Evolutionary conservation across 1,140 invertebrate species (phyloP).

Genomic region (Maconellicoccus hirsutus): DNA sequence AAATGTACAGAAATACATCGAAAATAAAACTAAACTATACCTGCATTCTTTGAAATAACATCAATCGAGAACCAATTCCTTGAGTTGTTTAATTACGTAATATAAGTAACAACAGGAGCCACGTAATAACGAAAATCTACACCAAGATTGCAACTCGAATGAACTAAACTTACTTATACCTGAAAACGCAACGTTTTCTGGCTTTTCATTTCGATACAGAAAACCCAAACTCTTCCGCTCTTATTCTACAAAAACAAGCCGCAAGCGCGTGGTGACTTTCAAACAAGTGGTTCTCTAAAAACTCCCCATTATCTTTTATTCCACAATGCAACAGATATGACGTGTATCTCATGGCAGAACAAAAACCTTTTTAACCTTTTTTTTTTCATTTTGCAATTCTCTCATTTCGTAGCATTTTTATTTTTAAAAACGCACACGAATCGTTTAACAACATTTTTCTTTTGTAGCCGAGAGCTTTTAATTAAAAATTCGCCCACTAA

Average conservation of each 20-base stretch:
- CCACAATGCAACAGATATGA: constrained; percentile 18
- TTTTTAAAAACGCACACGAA: background rate
- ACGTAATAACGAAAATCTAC: background rate
- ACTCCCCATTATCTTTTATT: background rate
- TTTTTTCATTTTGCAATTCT: background rate
- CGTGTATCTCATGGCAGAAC: background rate
- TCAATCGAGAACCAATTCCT: too few species aligned
- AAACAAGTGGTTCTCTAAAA: constrained; percentile 15
- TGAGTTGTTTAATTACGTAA: too few species aligned
- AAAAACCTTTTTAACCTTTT: background rate
- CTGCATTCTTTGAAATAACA: too few species aligned
- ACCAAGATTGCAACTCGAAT: background rate
- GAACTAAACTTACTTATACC: background rate
- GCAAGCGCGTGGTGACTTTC: constrained; percentile 14
- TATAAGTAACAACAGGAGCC: too few species aligned
- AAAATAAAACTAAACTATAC: too few species aligned
- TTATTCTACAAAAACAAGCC: background rate
- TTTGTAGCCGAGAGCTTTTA: too few species aligned
- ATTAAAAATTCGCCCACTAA: too few species aligned
- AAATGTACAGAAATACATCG: too few species aligned
- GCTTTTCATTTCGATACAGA: constrained; percentile 6
- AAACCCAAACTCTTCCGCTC: background rate
- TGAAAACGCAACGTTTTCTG: background rate
- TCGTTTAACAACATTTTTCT: background rate
- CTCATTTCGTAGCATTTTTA: background rate